These are phyloP conservation scores for Athene noctua DNA, from an alignment of 2,113 vertebrate species.

Conservation along the genomic window DNA sequence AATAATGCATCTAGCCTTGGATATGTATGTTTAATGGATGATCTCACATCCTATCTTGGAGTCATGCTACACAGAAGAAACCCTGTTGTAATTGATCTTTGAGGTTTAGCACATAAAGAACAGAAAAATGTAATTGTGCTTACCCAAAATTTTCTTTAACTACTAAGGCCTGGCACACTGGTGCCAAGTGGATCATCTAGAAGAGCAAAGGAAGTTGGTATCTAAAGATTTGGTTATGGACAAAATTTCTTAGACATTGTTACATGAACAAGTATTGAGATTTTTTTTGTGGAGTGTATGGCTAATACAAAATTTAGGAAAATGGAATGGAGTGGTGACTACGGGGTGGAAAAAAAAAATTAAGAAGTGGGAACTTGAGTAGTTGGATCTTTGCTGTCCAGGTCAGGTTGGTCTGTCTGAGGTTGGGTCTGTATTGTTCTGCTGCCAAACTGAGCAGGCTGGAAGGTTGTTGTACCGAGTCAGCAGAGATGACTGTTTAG, in stretches of 20 bases:
- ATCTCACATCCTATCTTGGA: constrained; percentile 27
- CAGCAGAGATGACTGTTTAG: neutral
- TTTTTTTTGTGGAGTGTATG: neutral
- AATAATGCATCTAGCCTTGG: constrained; percentile 47
- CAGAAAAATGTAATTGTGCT: constrained; percentile 3
- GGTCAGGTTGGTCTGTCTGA: neutral
- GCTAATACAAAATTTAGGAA: neutral
- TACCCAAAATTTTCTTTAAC: neutral
- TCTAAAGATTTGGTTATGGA: neutral
- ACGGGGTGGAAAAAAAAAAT: rapidly evolving
- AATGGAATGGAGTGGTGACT: neutral
- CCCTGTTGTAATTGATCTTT: constrained; percentile 28
- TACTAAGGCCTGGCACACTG: neutral
- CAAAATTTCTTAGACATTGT: neutral
- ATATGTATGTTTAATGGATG: constrained; percentile 53
- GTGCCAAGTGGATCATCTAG: neutral
- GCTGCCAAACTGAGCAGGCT: neutral
- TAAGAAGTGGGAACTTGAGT: neutral
- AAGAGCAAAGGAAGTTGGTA: neutral
- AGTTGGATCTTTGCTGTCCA: neutral
- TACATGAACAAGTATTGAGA: neutral
- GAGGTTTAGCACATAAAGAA: constrained; percentile 6
- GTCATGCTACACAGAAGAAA: neutral
- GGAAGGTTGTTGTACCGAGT: neutral
- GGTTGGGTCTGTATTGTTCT: neutral